Conservation (phyloP, 2,113 vertebrate genomes). For the Eclectus roratus region DNA sequence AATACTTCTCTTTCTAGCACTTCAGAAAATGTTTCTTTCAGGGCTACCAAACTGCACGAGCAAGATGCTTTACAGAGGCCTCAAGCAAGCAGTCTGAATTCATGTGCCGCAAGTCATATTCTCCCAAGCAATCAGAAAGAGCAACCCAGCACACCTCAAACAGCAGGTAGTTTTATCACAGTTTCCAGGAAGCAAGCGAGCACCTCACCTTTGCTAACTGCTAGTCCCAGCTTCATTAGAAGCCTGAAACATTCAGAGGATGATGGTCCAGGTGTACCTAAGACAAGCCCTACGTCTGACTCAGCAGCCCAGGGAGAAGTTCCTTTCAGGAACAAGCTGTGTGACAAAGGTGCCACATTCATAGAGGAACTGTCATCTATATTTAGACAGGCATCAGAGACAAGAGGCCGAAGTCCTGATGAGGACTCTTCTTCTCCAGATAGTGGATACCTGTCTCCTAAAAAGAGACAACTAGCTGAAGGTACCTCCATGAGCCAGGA, state of each 20-base stretch:
- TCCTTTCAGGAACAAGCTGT: constrained; percentile 80
- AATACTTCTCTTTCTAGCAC: constrained; percentile 22
- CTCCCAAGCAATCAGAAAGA: background rate
- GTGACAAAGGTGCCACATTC: constrained; percentile 88
- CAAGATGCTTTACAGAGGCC: background rate
- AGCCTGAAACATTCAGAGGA: constrained; percentile 63
- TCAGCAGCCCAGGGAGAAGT: constrained; percentile 58
- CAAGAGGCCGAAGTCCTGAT: constrained; percentile 78
- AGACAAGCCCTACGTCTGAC: constrained; percentile 8
- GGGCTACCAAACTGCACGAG: background rate
- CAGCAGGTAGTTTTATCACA: constrained; percentile 13
- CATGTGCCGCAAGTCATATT: background rate
- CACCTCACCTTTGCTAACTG: constrained; percentile 49
- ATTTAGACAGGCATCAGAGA: constrained; percentile 83
- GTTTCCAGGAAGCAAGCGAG: constrained; percentile 47
- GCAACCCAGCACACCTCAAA: background rate
- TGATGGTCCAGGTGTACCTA: background rate
- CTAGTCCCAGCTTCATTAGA: constrained; percentile 72
- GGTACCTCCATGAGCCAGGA: constrained; percentile 48
- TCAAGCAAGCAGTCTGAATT: background rate
- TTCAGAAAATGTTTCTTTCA: constrained; percentile 32
- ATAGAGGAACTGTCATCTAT: constrained; percentile 96
- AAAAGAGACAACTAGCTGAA: constrained; percentile 64
- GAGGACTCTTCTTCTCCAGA: constrained; percentile 94
- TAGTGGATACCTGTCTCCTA: constrained; percentile 93